Conservation (phyloP, 1,140 invertebrate species). For the Drosophila murphyi region DNA sequence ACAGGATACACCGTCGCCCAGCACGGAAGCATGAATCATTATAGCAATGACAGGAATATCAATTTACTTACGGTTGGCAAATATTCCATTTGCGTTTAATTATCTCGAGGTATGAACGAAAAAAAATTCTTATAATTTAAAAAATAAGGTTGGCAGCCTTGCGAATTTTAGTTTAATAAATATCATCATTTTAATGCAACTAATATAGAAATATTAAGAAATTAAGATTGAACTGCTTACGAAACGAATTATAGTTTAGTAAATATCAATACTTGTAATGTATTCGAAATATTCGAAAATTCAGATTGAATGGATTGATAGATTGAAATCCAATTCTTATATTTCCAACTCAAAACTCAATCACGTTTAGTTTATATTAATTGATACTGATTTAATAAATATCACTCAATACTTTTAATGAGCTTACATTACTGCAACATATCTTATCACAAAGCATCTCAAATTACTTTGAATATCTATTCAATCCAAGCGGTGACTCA, state of each 20-base stretch:
- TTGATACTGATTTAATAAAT: too few relatives aligned
- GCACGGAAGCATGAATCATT: slow-evolving; percentile 73
- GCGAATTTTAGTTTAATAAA: background rate
- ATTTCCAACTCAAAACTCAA: background rate
- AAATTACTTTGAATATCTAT: background rate
- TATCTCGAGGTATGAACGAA: slow-evolving; percentile 44
- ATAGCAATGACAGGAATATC: slow-evolving; percentile 77
- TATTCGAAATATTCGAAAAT: too few relatives aligned
- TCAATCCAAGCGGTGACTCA: background rate
- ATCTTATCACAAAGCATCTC: too few relatives aligned
- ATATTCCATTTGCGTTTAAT: slow-evolving; percentile 56
- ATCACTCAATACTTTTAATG: too few relatives aligned
- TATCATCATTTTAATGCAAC: too few relatives aligned
- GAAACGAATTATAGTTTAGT: too few relatives aligned
- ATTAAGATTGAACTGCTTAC: too few relatives aligned
- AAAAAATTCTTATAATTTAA: slow-evolving; percentile 9
- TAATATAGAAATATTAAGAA: too few relatives aligned
- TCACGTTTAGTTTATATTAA: too few relatives aligned
- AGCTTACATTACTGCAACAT: too few relatives aligned
- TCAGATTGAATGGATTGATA: background rate
- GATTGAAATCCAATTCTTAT: slow-evolving; percentile 1
- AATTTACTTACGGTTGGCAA: slow-evolving; percentile 65
- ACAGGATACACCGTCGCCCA: slow-evolving; percentile 61
- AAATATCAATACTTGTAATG: too few relatives aligned
- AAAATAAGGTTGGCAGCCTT: background rate